phyloP scores from a whole-genome alignment of 2,113 vertebrate species.

The Hirundichthys speculiger region DNA sequence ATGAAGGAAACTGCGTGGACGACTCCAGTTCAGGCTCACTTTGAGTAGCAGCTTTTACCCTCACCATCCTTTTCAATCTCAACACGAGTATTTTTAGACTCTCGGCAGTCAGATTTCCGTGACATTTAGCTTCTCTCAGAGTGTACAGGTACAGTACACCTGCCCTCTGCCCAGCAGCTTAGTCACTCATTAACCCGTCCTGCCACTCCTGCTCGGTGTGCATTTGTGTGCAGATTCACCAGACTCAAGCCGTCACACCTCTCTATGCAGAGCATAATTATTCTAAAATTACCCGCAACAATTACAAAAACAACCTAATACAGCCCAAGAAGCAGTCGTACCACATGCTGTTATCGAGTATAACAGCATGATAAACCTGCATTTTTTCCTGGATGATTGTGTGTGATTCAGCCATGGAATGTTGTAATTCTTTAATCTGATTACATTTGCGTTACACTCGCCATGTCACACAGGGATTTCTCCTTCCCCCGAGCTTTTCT shows the following conservation, averaged over 20 bases:
- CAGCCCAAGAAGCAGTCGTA: conserved; percentile 3
- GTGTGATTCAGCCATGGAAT: conserved; percentile 67
- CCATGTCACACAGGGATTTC: conserved; percentile 53
- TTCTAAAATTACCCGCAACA: conserved; percentile 14
- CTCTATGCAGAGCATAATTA: neutral
- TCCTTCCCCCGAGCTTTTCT: conserved; percentile 34
- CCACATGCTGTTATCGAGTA: conserved; percentile 16
- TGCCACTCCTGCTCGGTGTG: conserved; percentile 13
- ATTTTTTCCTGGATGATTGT: conserved; percentile 47
- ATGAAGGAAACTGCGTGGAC: no score
- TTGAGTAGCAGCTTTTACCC: neutral
- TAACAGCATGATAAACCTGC: conserved; percentile 50
- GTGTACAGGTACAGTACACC: conserved; percentile 31
- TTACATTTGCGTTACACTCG: conserved; percentile 65
- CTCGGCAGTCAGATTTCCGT: conserved; percentile 9
- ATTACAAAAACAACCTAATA: conserved; percentile 6
- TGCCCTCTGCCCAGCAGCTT: conserved; percentile 47
- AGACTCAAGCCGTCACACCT: no score
- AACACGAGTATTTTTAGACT: neutral
- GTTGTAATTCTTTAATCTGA: conserved; percentile 80
- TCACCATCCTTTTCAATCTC: conserved; percentile 24
- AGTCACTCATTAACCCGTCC: conserved; percentile 66
- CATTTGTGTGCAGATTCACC: conserved; percentile 6
- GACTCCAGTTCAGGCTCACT: no score
- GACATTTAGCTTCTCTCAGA: conserved; percentile 3